phyloP scores from a whole-genome alignment of 2,797 vertebrate species.

The Perodicticus potto region DNA sequence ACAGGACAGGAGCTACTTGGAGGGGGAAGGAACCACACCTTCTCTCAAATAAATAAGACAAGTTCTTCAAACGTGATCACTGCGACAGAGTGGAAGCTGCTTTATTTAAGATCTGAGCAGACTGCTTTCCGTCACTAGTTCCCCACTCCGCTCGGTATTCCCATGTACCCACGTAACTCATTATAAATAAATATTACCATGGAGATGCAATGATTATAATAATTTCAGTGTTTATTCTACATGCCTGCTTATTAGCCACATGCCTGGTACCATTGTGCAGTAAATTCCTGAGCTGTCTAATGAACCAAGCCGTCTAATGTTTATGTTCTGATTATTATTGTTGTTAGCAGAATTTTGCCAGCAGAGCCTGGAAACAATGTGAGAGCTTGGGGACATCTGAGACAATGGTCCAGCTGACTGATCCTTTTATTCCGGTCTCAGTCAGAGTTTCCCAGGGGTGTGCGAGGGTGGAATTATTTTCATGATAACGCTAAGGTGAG shows the following conservation, averaged over 20 bases:
- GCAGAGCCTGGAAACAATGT: neutral
- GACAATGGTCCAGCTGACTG: neutral
- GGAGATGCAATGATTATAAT: conserved; percentile 66
- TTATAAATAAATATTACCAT: conserved; percentile 75
- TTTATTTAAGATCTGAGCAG: neutral
- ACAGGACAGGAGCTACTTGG: rapidly evolving
- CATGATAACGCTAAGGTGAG: rapidly evolving
- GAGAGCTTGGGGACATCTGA: rapidly evolving
- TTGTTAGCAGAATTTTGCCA: neutral
- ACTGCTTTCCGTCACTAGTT: neutral
- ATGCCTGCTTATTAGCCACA: conserved; percentile 41
- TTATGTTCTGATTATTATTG: neutral
- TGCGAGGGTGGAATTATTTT: rapidly evolving
- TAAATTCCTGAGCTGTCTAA: conserved; percentile 42
- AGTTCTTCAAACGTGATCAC: too few relatives aligned
- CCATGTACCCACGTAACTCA: conserved; percentile 51
- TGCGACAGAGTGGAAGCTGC: neutral
- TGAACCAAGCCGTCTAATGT: neutral
- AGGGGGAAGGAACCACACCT: rapidly evolving
- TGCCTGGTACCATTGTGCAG: conserved; percentile 32
- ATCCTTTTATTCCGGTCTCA: neutral
- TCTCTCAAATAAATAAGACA: neutral
- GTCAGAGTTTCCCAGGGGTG: neutral
- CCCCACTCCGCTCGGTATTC: conserved; percentile 55
- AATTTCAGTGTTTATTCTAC: conserved; percentile 63